phyloP scores from a whole-genome alignment of 2,113 vertebrate species.

The Tiliqua scincoides region DNA sequence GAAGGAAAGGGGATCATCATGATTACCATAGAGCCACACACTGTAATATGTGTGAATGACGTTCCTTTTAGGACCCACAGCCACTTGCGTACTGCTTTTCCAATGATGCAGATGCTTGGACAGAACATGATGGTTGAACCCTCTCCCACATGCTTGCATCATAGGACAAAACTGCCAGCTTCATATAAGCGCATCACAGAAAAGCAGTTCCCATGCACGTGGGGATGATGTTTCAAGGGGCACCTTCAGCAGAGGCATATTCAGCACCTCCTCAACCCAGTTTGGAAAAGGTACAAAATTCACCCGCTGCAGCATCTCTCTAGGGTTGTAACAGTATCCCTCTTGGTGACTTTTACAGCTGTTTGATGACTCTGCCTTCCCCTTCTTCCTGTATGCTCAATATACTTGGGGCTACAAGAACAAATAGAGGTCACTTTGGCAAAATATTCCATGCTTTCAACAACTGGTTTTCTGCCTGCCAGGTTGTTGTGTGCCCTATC shows the following conservation, averaged over 20 bases:
- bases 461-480: no score
- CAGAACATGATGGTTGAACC: no score
- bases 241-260: not conserved
- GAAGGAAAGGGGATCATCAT: not conserved
- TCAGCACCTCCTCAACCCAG: not conserved
- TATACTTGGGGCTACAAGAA: not conserved
- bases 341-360: not conserved
- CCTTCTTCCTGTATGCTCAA: not conserved
- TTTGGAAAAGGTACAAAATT: not conserved
- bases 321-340: not conserved
- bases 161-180: not conserved
- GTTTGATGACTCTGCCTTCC: not conserved
- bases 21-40: not conserved
- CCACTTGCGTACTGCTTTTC: not conserved
- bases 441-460: not conserved
- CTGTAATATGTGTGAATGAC: no score
- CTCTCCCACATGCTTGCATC: not conserved
- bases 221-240: no score
- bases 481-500: no score
- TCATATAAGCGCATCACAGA: not conserved
- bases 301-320: not conserved
- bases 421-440: not conserved
- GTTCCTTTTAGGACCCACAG: not conserved
- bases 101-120: no score
- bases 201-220: not conserved